A percentile compares a stretch with the other conserved stretches of the same genome.
Evolutionary conservation across 2,888 invertebrate species (phyloP).

Genomic region (Urechis unicinctus): DNA sequence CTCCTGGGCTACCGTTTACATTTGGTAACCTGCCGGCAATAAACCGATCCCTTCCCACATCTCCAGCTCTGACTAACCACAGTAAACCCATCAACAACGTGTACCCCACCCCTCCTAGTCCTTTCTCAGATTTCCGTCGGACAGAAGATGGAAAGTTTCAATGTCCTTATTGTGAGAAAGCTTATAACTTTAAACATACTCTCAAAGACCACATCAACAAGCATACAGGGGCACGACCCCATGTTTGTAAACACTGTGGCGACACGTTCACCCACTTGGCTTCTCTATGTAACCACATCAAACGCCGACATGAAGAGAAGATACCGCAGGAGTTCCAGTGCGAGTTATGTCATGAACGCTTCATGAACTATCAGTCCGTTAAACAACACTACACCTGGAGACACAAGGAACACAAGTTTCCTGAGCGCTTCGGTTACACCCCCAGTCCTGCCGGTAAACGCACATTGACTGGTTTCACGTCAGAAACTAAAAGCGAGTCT

Average conservation of each 20-base stretch:
- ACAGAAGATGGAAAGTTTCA: conserved; percentile 18
- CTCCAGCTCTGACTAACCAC: too few relatives aligned
- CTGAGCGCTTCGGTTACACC: background rate
- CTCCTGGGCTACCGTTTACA: too few relatives aligned
- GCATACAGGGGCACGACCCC: conserved; percentile 19
- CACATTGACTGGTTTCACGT: background rate
- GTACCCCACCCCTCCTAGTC: too few relatives aligned
- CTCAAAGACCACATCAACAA: conserved; percentile 23
- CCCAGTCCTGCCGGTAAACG: background rate
- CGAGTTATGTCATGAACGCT: conserved; percentile 17
- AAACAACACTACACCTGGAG: conserved; percentile 24
- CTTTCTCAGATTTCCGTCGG: conserved; percentile 10
- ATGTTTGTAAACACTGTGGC: conserved; percentile 22
- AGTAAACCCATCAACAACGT: too few relatives aligned
- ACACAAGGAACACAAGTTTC: conserved; percentile 2
- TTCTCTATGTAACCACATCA: conserved; percentile 21
- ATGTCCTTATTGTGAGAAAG: conserved; percentile 21
- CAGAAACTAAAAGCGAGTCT: too few relatives aligned
- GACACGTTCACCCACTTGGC: conserved; percentile 21
- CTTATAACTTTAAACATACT: conserved; percentile 22
- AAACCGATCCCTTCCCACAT: background rate
- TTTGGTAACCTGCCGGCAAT: background rate
- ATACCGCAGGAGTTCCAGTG: conserved; percentile 20
- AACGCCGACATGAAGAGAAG: conserved; percentile 16
- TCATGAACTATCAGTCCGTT: conserved; percentile 21